Evolutionary conservation across 2,797 vertebrate genomes (phyloP).

Genomic region (Gobio occitaniae): DNA sequence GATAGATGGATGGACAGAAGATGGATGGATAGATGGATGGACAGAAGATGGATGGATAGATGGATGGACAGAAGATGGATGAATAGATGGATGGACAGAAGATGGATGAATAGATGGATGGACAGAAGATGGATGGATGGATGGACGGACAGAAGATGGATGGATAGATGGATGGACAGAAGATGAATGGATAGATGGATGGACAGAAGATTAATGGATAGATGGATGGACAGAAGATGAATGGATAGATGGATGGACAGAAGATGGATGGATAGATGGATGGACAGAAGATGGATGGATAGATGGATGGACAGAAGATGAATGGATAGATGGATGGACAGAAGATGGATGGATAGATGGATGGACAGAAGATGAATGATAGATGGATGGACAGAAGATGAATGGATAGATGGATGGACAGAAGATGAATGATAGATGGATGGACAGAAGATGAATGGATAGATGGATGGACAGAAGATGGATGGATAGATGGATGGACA

Average conservation of each 20-base stretch:
- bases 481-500: rapidly evolving
- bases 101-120: not conserved
- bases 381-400: not conserved
- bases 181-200: not conserved
- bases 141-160: not conserved
- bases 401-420: not conserved
- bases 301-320: rapidly evolving
- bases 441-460: rapidly evolving
- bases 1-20: rapidly evolving
- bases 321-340: not conserved
- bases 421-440: not conserved
- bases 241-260: rapidly evolving
- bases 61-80: not conserved
- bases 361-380: not conserved
- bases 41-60: rapidly evolving
- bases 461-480: rapidly evolving
- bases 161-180: rapidly evolving
- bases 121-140: not conserved
- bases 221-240: rapidly evolving
- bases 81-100: rapidly evolving
- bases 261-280: rapidly evolving
- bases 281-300: not conserved
- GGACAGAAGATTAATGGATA: rapidly evolving
- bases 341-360: not conserved
- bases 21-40: not conserved